A percentile compares a stretch with the other conserved stretches of the same genome.
phyloP scores from a whole-genome alignment of 2,797 vertebrate genomes.

The Choloepus didactylus region DNA sequence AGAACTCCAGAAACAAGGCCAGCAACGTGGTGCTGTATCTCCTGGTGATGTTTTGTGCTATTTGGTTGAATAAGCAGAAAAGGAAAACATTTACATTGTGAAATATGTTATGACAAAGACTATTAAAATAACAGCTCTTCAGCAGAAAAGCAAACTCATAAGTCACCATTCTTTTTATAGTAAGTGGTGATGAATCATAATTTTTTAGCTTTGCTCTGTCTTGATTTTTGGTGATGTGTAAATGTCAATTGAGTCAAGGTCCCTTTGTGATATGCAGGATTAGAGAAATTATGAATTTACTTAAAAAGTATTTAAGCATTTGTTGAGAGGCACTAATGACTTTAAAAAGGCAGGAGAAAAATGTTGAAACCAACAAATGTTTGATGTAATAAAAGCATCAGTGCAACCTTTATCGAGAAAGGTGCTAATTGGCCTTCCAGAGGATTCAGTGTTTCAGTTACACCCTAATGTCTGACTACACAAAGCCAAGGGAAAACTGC shows the following conservation, averaged over 20 bases:
- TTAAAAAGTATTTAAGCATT: constrained; percentile 33
- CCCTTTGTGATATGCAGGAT: background rate
- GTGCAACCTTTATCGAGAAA: background rate
- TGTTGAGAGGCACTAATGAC: background rate
- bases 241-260: background rate
- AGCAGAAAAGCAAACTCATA: constrained; percentile 20
- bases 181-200: background rate
- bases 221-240: constrained; percentile 55
- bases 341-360: constrained; percentile 12
- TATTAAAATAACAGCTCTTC: constrained; percentile 49
- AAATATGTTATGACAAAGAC: background rate
- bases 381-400: constrained; percentile 14
- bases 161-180: constrained; percentile 34
- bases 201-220: constrained; percentile 43
- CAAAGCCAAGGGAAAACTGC: background rate
- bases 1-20: constrained; percentile 61
- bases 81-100: background rate
- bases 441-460: background rate
- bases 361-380: constrained; percentile 26
- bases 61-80: background rate
- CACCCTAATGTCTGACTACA: background rate
- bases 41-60: background rate
- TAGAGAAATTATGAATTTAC: constrained; percentile 39
- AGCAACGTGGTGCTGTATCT: background rate
- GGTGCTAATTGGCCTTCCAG: background rate